Percentiles rank a stretch among this genome's conserved stretches.
Evolutionary conservation across 1,140 invertebrate genomes (phyloP).

Genomic region (Ridgeia piscesae): DNA sequence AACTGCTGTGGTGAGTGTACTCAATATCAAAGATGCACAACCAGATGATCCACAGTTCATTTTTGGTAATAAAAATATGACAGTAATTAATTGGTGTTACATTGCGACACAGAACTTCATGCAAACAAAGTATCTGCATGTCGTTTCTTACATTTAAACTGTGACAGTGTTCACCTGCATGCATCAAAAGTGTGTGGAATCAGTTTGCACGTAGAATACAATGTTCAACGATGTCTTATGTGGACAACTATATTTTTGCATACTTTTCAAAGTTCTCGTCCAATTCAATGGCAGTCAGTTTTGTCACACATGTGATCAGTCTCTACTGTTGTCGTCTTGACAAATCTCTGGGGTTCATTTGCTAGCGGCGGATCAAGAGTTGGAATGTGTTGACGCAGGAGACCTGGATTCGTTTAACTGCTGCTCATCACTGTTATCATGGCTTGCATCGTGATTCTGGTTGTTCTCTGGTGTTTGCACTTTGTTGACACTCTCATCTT

Average conservation of each 20-base stretch:
- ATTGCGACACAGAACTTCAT: neutral
- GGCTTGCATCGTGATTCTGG: neutral
- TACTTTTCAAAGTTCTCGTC: neutral
- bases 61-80: neutral
- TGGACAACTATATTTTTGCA: neutral
- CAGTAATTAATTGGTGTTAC: neutral
- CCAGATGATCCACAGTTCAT: neutral
- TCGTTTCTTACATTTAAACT: neutral
- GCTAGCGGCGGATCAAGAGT: neutral
- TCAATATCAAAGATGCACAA: neutral
- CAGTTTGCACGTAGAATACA: neutral
- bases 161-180: neutral
- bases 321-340: neutral
- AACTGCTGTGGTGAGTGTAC: neutral
- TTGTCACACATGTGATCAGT: neutral
- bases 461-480: neutral
- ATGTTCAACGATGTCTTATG: neutral
- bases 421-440: neutral
- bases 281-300: neutral
- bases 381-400: neutral
- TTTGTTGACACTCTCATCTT: neutral
- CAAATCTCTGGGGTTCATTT: neutral
- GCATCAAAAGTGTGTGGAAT: neutral
- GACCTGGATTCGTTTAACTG: neutral
- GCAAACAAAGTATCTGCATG: neutral